A percentile compares a stretch with the other conserved stretches of the same genome.
Evolutionary conservation across 2,888 invertebrate species (phyloP).

Genomic region (Meiosimyza platycephala): DNA sequence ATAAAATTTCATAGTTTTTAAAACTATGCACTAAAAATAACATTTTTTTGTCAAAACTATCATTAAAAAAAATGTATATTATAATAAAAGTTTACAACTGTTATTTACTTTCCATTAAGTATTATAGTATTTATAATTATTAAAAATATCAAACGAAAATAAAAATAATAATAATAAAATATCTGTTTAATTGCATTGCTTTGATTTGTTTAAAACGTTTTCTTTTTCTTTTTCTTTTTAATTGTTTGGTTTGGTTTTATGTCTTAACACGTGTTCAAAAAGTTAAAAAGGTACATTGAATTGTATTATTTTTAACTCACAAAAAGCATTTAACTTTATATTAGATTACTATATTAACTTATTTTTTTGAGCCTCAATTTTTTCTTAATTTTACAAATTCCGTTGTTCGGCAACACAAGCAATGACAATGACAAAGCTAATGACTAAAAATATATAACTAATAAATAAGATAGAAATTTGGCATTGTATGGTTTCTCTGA

Average conservation of each 20-base stretch:
- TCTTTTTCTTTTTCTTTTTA: background rate
- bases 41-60: slow-evolving; percentile 11
- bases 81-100: background rate
- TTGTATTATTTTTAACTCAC: slow-evolving; percentile 18
- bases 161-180: background rate
- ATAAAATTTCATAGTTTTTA: slow-evolving; percentile 8
- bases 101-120: background rate
- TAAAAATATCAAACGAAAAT: background rate
- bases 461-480: no score
- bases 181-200: slow-evolving; percentile 4
- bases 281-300: slow-evolving; percentile 29
- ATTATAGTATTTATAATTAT: slow-evolving; percentile 1
- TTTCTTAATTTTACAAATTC: background rate
- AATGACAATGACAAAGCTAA: no score
- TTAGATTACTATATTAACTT: slow-evolving; percentile 1
- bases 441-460: no score
- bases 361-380: slow-evolving; percentile 26
- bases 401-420: no score
- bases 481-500: no score
- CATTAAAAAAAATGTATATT: no score
- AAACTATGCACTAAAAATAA: slow-evolving; percentile 5
- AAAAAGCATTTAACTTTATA: slow-evolving; percentile 12
- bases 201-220: background rate
- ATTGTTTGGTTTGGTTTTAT: slow-evolving; percentile 1
- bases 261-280: slow-evolving; percentile 15